Percentiles rank a stretch among this genome's conserved stretches.
Evolutionary conservation across 2,797 vertebrate species (phyloP).

Genomic region (Chelmon rostratus): DNA sequence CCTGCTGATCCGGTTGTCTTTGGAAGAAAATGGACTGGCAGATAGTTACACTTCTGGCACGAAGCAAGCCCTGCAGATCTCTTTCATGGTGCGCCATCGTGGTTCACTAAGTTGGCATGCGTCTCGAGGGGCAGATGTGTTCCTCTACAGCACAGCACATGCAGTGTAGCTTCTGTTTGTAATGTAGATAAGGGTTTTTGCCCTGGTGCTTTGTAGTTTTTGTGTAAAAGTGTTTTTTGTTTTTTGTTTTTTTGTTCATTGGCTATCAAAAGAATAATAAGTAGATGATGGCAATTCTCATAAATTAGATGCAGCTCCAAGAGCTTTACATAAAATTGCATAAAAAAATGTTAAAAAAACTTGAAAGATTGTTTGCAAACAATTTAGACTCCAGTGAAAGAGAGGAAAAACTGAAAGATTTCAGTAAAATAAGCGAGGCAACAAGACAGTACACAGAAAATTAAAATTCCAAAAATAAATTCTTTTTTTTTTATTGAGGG

Average conservation of each 20-base stretch:
- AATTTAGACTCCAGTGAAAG: neutral
- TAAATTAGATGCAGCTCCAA: neutral
- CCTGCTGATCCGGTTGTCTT: constrained; percentile 63
- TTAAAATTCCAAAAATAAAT: neutral
- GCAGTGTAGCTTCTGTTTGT: constrained; percentile 8
- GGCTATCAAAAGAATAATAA: too few species aligned
- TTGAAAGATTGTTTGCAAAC: neutral
- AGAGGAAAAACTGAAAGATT: neutral
- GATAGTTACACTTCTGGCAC: constrained; percentile 22
- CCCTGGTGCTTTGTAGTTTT: neutral
- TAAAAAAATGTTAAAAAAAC: neutral
- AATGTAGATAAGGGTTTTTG: neutral
- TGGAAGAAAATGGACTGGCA: constrained; percentile 17
- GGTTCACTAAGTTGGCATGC: constrained; percentile 52
- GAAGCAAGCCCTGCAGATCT: constrained; percentile 31
- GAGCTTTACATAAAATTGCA: neutral
- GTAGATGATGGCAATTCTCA: neutral
- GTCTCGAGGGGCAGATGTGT: constrained; percentile 20
- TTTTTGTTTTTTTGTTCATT: neutral
- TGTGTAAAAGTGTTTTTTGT: neutral
- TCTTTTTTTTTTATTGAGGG: neutral
- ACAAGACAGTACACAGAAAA: neutral
- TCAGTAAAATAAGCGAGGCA: neutral
- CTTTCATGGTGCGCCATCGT: constrained; percentile 58
- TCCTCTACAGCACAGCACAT: constrained; percentile 6